Evolutionary conservation across 2,888 invertebrate species (phyloP).

Genomic region (Pachydiplax longipennis): DNA sequence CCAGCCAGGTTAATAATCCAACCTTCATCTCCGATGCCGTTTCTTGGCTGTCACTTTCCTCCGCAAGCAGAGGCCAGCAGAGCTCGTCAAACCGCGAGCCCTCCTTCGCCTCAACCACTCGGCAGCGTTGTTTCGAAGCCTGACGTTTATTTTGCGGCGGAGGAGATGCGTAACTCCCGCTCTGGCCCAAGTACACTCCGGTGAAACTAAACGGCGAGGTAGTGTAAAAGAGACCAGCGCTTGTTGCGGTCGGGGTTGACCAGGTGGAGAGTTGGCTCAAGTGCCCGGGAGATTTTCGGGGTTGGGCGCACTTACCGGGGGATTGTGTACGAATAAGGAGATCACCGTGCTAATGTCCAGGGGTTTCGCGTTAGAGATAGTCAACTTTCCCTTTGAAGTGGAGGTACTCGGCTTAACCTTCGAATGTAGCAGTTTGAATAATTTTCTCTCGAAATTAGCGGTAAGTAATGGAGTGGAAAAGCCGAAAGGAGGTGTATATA

Average conservation of each 20-base stretch:
- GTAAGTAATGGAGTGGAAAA: too few relatives aligned
- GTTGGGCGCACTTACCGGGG: neutral
- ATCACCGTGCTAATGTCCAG: too few relatives aligned
- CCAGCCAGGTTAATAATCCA: neutral
- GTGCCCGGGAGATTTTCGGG: neutral
- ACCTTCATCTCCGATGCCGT: neutral
- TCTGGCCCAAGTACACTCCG: neutral
- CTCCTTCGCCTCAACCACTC: neutral
- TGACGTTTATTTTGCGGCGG: neutral
- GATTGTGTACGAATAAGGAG: neutral
- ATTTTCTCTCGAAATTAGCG: too few relatives aligned
- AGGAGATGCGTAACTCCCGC: neutral
- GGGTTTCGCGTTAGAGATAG: too few relatives aligned
- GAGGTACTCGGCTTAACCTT: too few relatives aligned
- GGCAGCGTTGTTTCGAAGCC: neutral
- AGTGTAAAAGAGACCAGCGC: neutral
- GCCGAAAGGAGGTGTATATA: too few relatives aligned
- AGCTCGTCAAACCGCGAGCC: neutral
- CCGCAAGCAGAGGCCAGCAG: neutral
- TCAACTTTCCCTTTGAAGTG: too few relatives aligned
- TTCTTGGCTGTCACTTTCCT: neutral
- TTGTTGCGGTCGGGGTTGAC: neutral
- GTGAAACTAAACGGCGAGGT: neutral
- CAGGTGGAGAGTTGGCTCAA: neutral
- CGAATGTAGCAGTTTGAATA: too few relatives aligned